Conservation (phyloP, 2,888 invertebrate species). For the Hirtodrosophila confusa region DNA sequence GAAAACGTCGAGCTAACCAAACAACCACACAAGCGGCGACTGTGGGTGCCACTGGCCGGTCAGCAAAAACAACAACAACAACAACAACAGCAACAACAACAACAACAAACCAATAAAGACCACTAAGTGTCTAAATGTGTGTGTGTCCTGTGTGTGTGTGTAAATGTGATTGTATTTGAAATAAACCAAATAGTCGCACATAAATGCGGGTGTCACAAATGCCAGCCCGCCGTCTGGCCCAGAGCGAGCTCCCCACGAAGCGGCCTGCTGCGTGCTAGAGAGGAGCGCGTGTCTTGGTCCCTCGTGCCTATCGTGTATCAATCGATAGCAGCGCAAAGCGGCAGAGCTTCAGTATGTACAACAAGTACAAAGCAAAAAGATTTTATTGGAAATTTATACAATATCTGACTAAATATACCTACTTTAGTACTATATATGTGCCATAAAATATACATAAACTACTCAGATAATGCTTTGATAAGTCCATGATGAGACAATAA, state of each 20-base stretch:
- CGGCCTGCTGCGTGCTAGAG: conserved; percentile 14
- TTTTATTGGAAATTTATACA: too few relatives aligned
- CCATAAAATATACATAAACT: too few relatives aligned
- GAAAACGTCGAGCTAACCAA: conserved; percentile 54
- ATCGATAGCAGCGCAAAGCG: too few relatives aligned
- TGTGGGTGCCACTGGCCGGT: conserved; percentile 68
- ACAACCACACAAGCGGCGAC: conserved; percentile 71
- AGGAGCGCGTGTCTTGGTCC: conserved; percentile 14
- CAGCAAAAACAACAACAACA: conserved; percentile 20
- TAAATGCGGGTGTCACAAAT: conserved; percentile 76
- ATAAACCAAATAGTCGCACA: conserved; percentile 80
- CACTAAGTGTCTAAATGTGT: conserved; percentile 78
- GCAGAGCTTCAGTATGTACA: too few relatives aligned
- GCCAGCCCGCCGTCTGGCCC: conserved; percentile 21
- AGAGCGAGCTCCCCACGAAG: not conserved
- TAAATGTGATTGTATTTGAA: conserved; percentile 79
- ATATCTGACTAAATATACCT: too few relatives aligned
- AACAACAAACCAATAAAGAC: conserved; percentile 74
- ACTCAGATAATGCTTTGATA: too few relatives aligned
- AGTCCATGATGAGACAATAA: too few relatives aligned
- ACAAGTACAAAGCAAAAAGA: too few relatives aligned
- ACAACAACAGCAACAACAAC: conserved; percentile 29
- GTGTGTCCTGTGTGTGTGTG: conserved; percentile 26
- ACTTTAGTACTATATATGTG: too few relatives aligned
- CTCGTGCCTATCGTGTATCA: too few relatives aligned